phyloP scores from a whole-genome alignment of 1,140 invertebrate genomes.

The Drosophila hydei region DNA sequence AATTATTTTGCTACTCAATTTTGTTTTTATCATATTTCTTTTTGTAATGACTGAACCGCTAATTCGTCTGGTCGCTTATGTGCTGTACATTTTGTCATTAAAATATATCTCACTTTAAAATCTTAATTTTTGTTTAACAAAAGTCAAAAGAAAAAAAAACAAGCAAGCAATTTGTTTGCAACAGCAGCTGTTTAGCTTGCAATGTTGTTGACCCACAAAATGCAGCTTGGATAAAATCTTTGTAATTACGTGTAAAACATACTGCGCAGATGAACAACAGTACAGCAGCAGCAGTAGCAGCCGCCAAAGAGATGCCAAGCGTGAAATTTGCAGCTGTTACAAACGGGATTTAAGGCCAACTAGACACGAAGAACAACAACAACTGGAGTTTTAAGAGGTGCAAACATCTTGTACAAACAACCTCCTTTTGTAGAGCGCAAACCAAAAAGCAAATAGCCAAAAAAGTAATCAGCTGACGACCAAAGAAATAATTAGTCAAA shows the following conservation, averaged over 20 bases:
- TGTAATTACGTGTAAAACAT: constrained; percentile 64
- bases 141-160: neutral
- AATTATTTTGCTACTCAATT: too few relatives aligned
- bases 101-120: neutral
- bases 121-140: neutral
- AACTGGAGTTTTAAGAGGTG: constrained; percentile 18
- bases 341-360: constrained; percentile 43
- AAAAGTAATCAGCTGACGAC: constrained; percentile 67
- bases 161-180: constrained; percentile 7
- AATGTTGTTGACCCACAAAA: constrained; percentile 41
- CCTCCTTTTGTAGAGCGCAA: constrained; percentile 37
- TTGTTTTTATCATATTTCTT: too few relatives aligned
- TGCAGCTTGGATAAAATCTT: constrained; percentile 55
- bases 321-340: constrained; percentile 72
- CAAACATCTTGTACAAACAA: constrained; percentile 28
- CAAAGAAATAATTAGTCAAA: constrained; percentile 73
- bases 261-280: constrained; percentile 22
- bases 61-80: too few relatives aligned
- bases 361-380: neutral
- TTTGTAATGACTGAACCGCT: too few relatives aligned
- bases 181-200: constrained; percentile 35
- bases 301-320: constrained; percentile 43
- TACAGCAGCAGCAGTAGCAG: constrained; percentile 23
- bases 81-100: too few relatives aligned
- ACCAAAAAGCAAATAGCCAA: constrained; percentile 66